Percentiles rank a stretch among this genome's conserved stretches.
phyloP scores from a whole-genome alignment of 2,113 vertebrate genomes.

The Dasyurus viverrinus region DNA sequence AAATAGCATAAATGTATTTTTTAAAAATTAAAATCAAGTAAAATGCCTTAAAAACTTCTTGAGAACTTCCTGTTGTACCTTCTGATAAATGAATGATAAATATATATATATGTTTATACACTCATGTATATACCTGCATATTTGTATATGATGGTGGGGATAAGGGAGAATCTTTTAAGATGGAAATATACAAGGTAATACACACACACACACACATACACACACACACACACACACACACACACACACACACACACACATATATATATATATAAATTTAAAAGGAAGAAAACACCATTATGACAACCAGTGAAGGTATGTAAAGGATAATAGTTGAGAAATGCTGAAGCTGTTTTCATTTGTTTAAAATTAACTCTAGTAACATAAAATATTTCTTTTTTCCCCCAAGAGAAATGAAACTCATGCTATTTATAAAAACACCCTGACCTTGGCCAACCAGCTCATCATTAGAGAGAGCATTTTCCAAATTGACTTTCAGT shows the following conservation, averaged over 20 bases:
- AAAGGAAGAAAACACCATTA: background rate
- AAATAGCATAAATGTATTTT: background rate
- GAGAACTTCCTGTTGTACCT: background rate
- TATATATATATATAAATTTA: background rate
- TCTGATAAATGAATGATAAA: background rate
- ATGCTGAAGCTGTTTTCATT: conserved; percentile 47
- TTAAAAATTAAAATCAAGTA: background rate
- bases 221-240: no score
- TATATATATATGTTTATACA: background rate
- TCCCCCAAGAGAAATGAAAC: conserved; percentile 74
- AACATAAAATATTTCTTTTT: conserved; percentile 50
- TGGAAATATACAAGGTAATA: background rate
- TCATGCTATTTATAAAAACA: conserved; percentile 76
- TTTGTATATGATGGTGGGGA: background rate
- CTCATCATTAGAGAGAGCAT: conserved; percentile 78
- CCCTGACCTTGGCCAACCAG: conserved; percentile 70
- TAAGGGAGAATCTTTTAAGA: background rate
- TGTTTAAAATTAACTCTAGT: conserved; percentile 46
- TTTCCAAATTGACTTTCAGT: conserved; percentile 77
- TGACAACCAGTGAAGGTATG: background rate
- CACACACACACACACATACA: background rate
- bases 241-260: no score
- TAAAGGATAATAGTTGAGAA: background rate
- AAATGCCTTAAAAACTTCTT: background rate
- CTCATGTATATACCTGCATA: background rate